Percentiles rank a stretch among this genome's conserved stretches.
Conservation (phyloP, 2,888 invertebrate species). For the Diogma glabrata region DNA sequence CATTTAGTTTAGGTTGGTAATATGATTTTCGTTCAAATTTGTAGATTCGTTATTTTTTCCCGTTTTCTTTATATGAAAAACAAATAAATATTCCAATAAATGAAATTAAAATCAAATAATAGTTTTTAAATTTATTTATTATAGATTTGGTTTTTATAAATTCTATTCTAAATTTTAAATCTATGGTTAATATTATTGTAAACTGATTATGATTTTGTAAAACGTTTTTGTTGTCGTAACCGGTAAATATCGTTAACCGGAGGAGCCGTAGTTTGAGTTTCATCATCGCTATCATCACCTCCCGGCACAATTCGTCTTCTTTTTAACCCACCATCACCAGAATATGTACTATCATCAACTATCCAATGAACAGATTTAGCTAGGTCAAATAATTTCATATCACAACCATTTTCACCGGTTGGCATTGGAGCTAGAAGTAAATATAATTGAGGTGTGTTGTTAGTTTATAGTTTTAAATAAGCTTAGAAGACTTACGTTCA, state of each 20-base stretch:
- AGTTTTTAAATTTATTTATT: too few relatives aligned
- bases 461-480: too few relatives aligned
- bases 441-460: too few relatives aligned
- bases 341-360: slow-evolving; percentile 63
- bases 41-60: too few relatives aligned
- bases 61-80: too few relatives aligned
- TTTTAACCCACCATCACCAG: slow-evolving; percentile 45
- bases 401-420: slow-evolving; percentile 66
- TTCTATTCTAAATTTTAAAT: too few relatives aligned
- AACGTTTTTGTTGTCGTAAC: slow-evolving; percentile 79
- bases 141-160: too few relatives aligned
- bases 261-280: slow-evolving; percentile 58
- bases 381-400: slow-evolving; percentile 73
- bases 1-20: background rate
- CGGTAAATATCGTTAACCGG: slow-evolving; percentile 89
- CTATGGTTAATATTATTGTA: too few relatives aligned
- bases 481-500: slow-evolving; percentile 52
- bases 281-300: slow-evolving; percentile 77
- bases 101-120: too few relatives aligned
- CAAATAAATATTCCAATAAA: too few relatives aligned
- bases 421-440: slow-evolving; percentile 59
- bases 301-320: slow-evolving; percentile 47
- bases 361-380: slow-evolving; percentile 87
- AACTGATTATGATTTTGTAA: slow-evolving; percentile 26
- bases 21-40: too few relatives aligned